Evolutionary conservation across 2,113 vertebrate genomes (phyloP).

Genomic region (Columba livia): DNA sequence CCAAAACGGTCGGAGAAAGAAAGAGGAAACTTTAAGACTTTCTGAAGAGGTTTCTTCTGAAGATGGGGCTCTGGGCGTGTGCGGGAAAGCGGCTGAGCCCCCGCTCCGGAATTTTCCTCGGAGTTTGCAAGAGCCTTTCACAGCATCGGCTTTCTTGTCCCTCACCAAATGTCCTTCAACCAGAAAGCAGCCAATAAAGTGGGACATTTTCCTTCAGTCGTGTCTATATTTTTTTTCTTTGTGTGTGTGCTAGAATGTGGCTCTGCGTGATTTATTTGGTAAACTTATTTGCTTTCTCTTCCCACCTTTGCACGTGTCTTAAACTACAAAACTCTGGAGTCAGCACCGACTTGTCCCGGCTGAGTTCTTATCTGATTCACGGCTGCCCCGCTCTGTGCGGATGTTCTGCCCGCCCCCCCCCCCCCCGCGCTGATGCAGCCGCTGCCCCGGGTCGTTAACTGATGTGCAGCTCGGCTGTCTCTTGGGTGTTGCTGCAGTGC

Average conservation of each 20-base stretch:
- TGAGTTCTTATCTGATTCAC: fast-evolving
- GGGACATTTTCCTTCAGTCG: background rate
- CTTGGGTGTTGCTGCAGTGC: fast-evolving
- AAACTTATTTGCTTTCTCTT: background rate
- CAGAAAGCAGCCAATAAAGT: slow-evolving; percentile 2
- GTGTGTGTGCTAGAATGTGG: background rate
- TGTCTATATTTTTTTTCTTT: background rate
- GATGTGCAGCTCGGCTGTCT: background rate
- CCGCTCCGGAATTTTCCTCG: background rate
- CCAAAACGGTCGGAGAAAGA: background rate
- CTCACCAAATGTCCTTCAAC: background rate
- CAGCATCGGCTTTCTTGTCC: background rate
- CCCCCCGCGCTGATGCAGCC: no score
- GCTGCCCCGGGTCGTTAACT: background rate
- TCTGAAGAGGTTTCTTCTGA: background rate
- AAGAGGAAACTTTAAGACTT: slow-evolving; percentile 3
- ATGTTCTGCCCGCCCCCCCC: no score
- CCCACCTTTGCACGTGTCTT: background rate
- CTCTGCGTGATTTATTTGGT: background rate
- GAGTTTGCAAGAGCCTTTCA: background rate
- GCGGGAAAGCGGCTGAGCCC: background rate
- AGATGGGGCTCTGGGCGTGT: background rate
- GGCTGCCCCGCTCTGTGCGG: fast-evolving
- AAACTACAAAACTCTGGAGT: background rate
- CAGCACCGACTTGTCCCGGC: background rate